Evolutionary conservation across 2,113 vertebrate species (phyloP), one percentile per base, ranked within the genome.

Genomic region (Osmerus eperlanus): DNA sequence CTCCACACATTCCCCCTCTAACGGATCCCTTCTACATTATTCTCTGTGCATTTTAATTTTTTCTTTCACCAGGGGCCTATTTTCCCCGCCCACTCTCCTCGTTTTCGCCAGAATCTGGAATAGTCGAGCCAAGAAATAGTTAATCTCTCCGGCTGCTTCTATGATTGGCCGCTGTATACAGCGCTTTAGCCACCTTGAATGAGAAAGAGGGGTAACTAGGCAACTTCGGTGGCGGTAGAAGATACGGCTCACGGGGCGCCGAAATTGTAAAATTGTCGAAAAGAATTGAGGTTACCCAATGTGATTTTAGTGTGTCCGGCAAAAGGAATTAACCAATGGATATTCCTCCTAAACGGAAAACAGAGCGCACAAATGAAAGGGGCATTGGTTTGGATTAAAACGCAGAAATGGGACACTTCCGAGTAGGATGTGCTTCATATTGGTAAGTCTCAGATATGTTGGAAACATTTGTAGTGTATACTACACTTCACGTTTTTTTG

Each of bases 41-140:
- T 87, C 88, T 86, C 87, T 78, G 70, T 86, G 87, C 87, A 90
- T 91, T 89, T 90, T 81, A 86, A 89, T 87, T 83, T 80, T 74
- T 66, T 70, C 70, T 71, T 81, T 86, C 85, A 85, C 81, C 59
- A 79, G 79, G 82, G 83, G 79, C 84, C 86, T 78, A 81, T 54
- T 85, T 77, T 84, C 88, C 86, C 83, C 90, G 81, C 89, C 87
- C 85, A 84, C 77, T 85, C 85, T 65, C 79, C 85, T 88, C 86
- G 67, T 86, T 89, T 83, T 84, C 72, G 80, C 86, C 78, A 74
- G 75, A 82, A 87, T 84, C 84, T 73, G 70, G 84, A 85, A 87
- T 84, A 82, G 81, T 81, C 78, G 65, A 89, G 89, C 89, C 86
- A 89, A 86, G 86, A 89, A 89, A 89, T 84, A 86, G 87, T 89